Evolutionary conservation across 2,888 invertebrate genomes (phyloP), one percentile per base, ranked within the genome.

Genomic region (Acanthococcus lagerstroemiae): DNA sequence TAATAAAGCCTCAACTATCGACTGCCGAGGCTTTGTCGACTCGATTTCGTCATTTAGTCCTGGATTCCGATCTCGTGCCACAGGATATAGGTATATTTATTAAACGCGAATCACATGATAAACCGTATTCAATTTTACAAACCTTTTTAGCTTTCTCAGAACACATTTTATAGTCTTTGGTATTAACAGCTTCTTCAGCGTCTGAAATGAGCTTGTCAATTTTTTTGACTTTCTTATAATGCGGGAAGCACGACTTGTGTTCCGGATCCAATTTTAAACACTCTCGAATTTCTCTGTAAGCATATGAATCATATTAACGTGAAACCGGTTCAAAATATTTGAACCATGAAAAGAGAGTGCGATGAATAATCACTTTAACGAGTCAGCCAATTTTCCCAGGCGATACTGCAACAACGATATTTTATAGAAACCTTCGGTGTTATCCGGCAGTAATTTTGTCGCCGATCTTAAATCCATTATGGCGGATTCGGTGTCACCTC

Each of bases 221-320:
- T 75, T 95, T 95, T 76, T 95, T 95, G 30, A 97, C 80, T 75
- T 90, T 91, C 77, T 97, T 99, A 80, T 99, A 99, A 74, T 95
- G 87, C 21, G 90, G 86, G 77, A 95, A 95, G 77, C 97, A 99
- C 72, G 87, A 82, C 78, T 94, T 93, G 78, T 99, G 95, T 73
- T 99, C 99, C 0, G 96, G 96, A 77, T 99, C 97, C 48, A 96
- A 79, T 75, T 91, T 95, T 19, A 99, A 81, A 76, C 99, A 99
- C 76, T 99, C 96, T 21, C 99, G 85, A 70, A 99, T 87, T 78
- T 96, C 93, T 78, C 84, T 85, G 74, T 37, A 74, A 73, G 52
- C 56, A 50, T 67, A 65, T 68, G 52, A 69, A 61, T 45, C 37
- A 9, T 37, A 65, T 50, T 48, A 48, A 26, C 27, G 2, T 50